Percentiles rank a stretch among this genome's conserved stretches.
phyloP scores from a whole-genome alignment of 2,888 invertebrate genomes.

The Brachynemurus nebulosus region DNA sequence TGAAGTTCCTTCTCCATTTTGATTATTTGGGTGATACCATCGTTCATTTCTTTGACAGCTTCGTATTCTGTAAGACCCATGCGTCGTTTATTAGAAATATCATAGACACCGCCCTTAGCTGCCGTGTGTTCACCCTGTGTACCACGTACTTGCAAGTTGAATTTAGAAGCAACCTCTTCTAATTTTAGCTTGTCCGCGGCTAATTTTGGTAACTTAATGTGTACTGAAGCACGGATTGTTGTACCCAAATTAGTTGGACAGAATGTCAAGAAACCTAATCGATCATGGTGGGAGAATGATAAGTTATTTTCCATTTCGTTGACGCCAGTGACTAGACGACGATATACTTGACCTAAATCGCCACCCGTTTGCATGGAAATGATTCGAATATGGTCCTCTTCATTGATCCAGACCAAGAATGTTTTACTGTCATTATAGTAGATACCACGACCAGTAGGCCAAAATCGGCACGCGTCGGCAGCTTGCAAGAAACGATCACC shows the following conservation, averaged over 20 bases:
- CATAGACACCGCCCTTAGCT: constrained; percentile 44
- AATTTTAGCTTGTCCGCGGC: constrained; percentile 36
- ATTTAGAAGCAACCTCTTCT: constrained; percentile 40
- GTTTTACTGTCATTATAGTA: constrained; percentile 91
- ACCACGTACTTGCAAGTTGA: constrained; percentile 43
- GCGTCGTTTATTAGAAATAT: constrained; percentile 50
- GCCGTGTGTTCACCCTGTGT: constrained; percentile 48
- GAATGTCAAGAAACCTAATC: constrained; percentile 55
- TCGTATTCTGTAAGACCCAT: constrained; percentile 50
- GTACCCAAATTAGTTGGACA: constrained; percentile 64
- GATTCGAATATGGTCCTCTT: constrained; percentile 93
- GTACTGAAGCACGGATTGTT: constrained; percentile 54
- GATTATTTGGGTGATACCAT: constrained; percentile 45
- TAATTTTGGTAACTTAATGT: constrained; percentile 49
- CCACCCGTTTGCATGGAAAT: constrained; percentile 97
- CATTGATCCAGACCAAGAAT: constrained; percentile 94
- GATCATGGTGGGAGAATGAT: constrained; percentile 41
- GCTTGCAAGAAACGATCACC: constrained; percentile 79
- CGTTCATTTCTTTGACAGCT: constrained; percentile 48
- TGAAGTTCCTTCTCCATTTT: constrained; percentile 34
- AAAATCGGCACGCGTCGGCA: constrained; percentile 86
- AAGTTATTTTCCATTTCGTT: constrained; percentile 36
- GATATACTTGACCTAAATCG: constrained; percentile 64
- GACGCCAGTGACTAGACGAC: constrained; percentile 36
- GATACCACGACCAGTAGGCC: constrained; percentile 90